Evolutionary conservation across 2,113 vertebrate genomes (phyloP).

Genomic region (Cariama cristata): DNA sequence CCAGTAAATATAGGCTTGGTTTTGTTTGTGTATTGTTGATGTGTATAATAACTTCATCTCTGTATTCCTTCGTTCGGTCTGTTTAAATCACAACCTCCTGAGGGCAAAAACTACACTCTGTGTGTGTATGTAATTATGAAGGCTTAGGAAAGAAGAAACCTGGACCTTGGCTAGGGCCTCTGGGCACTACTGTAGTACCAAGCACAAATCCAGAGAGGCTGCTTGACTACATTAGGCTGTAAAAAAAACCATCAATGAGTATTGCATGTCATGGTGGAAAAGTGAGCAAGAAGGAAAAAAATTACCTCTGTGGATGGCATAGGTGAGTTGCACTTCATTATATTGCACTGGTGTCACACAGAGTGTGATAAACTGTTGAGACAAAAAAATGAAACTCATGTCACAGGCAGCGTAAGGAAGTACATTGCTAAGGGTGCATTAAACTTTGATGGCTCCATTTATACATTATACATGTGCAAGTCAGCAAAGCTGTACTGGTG

Average conservation of each 20-base stretch:
- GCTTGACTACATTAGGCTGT: neutral
- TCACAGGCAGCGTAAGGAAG: neutral
- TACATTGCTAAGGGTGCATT: conserved; percentile 17
- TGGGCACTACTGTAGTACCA: neutral
- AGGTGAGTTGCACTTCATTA: neutral
- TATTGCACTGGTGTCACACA: neutral
- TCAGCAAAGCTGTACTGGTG: conserved; percentile 43
- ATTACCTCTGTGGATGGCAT: neutral
- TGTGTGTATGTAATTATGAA: neutral
- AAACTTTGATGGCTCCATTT: conserved; percentile 58
- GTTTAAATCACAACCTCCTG: neutral
- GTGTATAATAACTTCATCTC: neutral
- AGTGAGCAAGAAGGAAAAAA: neutral
- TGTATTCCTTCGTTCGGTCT: neutral
- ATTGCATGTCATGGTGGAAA: neutral
- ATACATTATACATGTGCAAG: conserved; percentile 56
- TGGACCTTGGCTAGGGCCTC: neutral
- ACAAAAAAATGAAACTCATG: neutral
- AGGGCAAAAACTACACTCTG: neutral
- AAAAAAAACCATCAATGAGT: neutral
- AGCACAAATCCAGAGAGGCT: neutral
- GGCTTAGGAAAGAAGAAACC: neutral
- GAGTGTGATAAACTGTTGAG: conserved; percentile 4
- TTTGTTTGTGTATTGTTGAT: neutral
- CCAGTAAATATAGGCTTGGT: accelerated